Evolutionary conservation across 37 sponge, comb jelly and placozoan genomes (phyloP), one percentile per base, ranked within the genome.

Genomic region (Lycopodina hypogea): DNA sequence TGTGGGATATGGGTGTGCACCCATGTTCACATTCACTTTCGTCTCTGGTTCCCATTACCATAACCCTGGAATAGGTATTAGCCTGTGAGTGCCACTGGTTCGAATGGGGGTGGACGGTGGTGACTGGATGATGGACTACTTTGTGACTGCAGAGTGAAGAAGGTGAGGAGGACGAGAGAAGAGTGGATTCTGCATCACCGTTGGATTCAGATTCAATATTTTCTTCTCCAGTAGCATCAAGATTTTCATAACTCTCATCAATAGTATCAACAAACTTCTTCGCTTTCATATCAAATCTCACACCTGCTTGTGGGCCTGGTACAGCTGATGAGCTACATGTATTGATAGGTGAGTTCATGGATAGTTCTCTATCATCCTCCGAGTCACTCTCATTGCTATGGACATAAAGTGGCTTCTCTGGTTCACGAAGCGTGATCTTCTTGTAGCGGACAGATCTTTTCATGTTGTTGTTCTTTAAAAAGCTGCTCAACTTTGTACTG

Each of bases 21-120:
- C 48, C 48, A 4, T 45, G 48, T 45, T 45, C 48, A 4, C 4
- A 12, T 45, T 9, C 48, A 45, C 48, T 9, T 45, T 9, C 48
- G 9, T 65, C 60, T 14, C 71, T 83, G 21, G 30, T 45, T 6
- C 51, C 70, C 1, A 29, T 71, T n/a, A 83, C 60, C 1, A 77
- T 77, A 0, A 84, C 78, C 48, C 76, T 76, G 19, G 70, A 77
- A 56, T 84, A 84, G 3, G 52, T 66, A 40, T 69, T 69, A n/a
- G 57, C 71, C 14, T 28, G 66, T 7, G 66, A 65, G 30, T 26
- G 53, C 12, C 35, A 2, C 2, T 8, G 30, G 2, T 29, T 8
- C 7, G 66, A 32, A 4, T 2, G 17, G 11, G 18, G 51, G 3
- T n/a, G 8, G 19, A 35, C 3, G 3, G 2, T 32, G 17, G 7